Percentiles rank a stretch among this genome's conserved stretches.
Evolutionary conservation across 2,888 invertebrate species (phyloP).

Genomic region (Cryptocephalus moraei): DNA sequence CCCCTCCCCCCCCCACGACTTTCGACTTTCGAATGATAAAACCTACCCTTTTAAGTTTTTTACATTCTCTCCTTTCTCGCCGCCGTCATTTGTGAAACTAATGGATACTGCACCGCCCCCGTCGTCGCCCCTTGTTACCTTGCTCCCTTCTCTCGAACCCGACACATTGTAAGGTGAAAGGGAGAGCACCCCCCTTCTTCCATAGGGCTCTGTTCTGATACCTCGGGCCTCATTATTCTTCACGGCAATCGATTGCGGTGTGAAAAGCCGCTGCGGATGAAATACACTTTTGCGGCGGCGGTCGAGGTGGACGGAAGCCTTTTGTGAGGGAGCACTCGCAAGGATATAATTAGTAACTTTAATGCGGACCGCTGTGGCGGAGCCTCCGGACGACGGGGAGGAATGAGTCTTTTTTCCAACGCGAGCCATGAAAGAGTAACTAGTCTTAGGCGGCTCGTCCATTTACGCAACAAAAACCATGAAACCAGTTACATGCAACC

Average conservation of each 20-base stretch:
- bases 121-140: constrained; percentile 20
- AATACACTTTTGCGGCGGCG: constrained; percentile 22
- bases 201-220: constrained; percentile 17
- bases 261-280: constrained; percentile 25
- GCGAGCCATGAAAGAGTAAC: too few species aligned
- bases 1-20: too few species aligned
- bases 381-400: too few species aligned
- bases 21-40: constrained; percentile 25
- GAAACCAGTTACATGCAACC: too few species aligned
- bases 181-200: constrained; percentile 9
- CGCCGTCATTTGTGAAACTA: constrained; percentile 37
- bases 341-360: too few species aligned
- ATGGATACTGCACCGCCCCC: constrained; percentile 30
- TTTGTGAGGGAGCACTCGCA: too few species aligned
- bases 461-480: too few species aligned
- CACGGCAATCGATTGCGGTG: constrained; percentile 25
- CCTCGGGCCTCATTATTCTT: constrained; percentile 32
- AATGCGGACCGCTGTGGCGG: too few species aligned
- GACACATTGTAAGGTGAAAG: constrained; percentile 29
- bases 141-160: constrained; percentile 17
- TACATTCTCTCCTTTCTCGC: constrained; percentile 25
- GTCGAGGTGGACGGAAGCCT: too few species aligned
- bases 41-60: constrained; percentile 30
- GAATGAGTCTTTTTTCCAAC: too few species aligned
- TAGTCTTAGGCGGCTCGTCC: too few species aligned